Evolutionary conservation across 2,797 vertebrate genomes (phyloP).

Genomic region (Alauda arvensis): DNA sequence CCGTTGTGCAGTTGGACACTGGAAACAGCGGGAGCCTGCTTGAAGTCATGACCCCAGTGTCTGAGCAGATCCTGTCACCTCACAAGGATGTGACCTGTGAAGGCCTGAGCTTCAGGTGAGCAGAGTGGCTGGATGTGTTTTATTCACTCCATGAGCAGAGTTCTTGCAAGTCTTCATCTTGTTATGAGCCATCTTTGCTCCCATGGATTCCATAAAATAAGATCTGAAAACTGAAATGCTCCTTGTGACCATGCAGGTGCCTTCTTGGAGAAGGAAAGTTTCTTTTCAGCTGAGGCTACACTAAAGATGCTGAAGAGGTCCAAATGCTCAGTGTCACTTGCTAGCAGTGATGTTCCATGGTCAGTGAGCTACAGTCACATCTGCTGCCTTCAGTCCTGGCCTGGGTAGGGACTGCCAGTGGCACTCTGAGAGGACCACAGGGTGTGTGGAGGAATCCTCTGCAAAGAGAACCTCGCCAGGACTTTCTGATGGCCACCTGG

Average conservation of each 20-base stretch:
- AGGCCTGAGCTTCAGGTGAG: not conserved
- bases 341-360: not conserved
- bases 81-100: rapidly evolving
- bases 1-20: not conserved
- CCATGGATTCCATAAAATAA: not conserved
- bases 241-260: not conserved
- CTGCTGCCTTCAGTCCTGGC: not conserved
- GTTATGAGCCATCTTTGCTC: not conserved
- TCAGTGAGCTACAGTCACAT: not conserved
- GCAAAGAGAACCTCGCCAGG: not conserved
- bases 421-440: rapidly evolving
- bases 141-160: not conserved
- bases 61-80: not conserved
- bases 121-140: rapidly evolving
- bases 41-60: rapidly evolving
- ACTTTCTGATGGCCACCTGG: not conserved
- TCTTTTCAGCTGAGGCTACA: not conserved
- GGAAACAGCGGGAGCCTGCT: not conserved
- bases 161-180: not conserved
- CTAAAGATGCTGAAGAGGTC: not conserved
- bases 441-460: not conserved
- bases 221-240: not conserved
- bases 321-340: not conserved
- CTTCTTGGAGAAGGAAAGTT: not conserved
- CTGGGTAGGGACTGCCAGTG: not conserved